These are phyloP conservation scores for Bombus consobrinus DNA, from an alignment of 1,140 invertebrate species.

Conservation along the genomic window DNA sequence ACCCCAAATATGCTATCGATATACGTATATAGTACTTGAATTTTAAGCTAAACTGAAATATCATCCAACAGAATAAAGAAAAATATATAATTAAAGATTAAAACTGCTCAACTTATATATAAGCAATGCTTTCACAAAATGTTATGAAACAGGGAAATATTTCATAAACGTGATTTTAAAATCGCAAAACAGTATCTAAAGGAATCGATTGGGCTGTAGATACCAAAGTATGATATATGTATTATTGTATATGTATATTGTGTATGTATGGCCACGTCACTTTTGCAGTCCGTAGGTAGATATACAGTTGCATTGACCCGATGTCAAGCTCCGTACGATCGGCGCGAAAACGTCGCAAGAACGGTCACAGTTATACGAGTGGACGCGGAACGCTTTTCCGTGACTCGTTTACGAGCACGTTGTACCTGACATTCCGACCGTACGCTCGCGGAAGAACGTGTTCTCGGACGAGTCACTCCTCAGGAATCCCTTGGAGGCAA, in stretches of 20 bases:
- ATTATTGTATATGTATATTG: background rate
- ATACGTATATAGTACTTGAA: too few species aligned
- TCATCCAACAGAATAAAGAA: too few species aligned
- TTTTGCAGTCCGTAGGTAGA: conserved; percentile 25
- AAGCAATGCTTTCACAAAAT: too few species aligned
- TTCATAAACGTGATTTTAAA: too few species aligned
- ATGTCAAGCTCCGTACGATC: conserved; percentile 1
- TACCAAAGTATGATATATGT: background rate
- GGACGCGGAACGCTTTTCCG: conserved; percentile 30
- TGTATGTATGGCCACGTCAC: background rate
- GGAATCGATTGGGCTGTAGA: background rate
- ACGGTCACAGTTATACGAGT: conserved; percentile 46
- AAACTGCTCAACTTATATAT: too few species aligned
- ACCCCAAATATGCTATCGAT: too few species aligned
- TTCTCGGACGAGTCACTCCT: conserved; percentile 46
- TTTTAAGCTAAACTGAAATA: too few species aligned
- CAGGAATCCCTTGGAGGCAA: conserved; percentile 55
- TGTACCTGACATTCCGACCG: conserved; percentile 49
- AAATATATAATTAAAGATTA: too few species aligned
- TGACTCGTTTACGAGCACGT: conserved; percentile 55
- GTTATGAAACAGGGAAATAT: too few species aligned
- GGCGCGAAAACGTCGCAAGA: conserved; percentile 47
- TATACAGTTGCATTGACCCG: conserved; percentile 53
- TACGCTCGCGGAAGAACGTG: conserved; percentile 54
- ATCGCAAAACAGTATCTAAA: too few species aligned